phyloP scores from a whole-genome alignment of 2,888 invertebrate species.

The Drosophila niveifrons region DNA sequence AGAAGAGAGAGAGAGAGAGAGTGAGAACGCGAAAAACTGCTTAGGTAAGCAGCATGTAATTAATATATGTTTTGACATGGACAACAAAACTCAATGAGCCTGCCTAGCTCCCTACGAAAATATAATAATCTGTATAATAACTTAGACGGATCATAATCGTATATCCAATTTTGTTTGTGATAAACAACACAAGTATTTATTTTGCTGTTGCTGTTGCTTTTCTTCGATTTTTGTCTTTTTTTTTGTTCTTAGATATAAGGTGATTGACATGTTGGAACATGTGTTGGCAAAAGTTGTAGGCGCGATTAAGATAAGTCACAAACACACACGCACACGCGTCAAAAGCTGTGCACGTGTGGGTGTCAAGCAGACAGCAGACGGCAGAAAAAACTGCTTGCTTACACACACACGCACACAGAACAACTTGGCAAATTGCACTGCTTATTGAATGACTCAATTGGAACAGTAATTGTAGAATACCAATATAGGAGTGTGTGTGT shows the following conservation, averaged over 20 bases:
- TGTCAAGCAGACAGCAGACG: conserved; percentile 6
- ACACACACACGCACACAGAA: not conserved
- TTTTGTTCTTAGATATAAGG: conserved; percentile 4
- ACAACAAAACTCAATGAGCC: conserved; percentile 11
- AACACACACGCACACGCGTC: conserved; percentile 1
- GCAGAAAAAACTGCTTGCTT: conserved; percentile 23
- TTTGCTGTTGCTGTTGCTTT: conserved; percentile 5
- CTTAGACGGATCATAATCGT: conserved; percentile 52
- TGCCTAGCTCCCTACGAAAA: not conserved
- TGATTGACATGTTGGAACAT: conserved; percentile 44
- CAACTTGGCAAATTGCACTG: conserved; percentile 1
- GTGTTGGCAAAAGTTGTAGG: conserved; percentile 32
- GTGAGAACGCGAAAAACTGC: conserved; percentile 22
- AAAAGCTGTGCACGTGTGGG: conserved; percentile 11
- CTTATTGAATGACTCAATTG: not conserved
- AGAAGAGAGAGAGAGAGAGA: not conserved
- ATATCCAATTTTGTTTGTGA: conserved; percentile 66
- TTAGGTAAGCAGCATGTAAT: conserved; percentile 61
- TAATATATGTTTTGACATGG: conserved; percentile 54
- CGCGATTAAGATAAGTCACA: conserved; percentile 16
- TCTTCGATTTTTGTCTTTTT: not conserved
- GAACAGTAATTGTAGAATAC: not conserved
- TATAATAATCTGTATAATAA: conserved; percentile 34
- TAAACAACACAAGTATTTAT: conserved; percentile 53
- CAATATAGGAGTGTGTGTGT: not conserved